Conservation (phyloP, 2,797 vertebrate genomes). For the Malurus splendens region DNA sequence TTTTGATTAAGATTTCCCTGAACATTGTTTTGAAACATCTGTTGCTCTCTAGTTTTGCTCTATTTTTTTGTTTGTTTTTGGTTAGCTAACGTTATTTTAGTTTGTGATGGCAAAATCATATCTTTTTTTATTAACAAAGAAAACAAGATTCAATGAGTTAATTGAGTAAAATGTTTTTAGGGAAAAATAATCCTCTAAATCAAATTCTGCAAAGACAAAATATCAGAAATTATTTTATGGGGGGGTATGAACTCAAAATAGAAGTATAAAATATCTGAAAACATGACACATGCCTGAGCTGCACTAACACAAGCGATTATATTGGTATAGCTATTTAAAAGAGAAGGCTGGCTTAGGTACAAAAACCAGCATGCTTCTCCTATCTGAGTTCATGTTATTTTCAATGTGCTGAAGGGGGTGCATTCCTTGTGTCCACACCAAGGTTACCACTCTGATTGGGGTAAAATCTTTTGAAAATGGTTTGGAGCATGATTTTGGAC, state of each 20-base stretch:
- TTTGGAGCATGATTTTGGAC: background rate
- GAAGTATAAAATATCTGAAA: background rate
- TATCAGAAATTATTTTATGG: background rate
- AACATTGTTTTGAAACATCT: background rate
- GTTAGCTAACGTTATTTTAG: background rate
- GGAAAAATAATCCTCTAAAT: background rate
- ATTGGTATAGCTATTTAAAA: background rate
- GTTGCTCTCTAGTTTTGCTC: background rate
- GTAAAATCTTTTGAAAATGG: background rate
- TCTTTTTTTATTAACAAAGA: background rate
- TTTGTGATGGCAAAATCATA: background rate
- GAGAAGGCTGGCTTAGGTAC: background rate
- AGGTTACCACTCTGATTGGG: rapidly evolving
- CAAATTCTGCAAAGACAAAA: background rate
- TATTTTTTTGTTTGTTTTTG: background rate
- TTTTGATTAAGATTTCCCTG: background rate
- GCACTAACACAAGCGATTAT: background rate
- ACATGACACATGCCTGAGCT: rapidly evolving
- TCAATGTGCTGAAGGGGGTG: background rate
- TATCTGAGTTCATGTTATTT: rapidly evolving
- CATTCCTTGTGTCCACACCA: background rate
- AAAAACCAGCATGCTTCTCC: background rate
- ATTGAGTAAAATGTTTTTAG: background rate
- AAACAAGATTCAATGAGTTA: background rate
- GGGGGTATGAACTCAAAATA: background rate